Percentiles rank a stretch among this genome's conserved stretches.
phyloP scores from a whole-genome alignment of 2,797 vertebrate species.

The Emydoidea blandingii region DNA sequence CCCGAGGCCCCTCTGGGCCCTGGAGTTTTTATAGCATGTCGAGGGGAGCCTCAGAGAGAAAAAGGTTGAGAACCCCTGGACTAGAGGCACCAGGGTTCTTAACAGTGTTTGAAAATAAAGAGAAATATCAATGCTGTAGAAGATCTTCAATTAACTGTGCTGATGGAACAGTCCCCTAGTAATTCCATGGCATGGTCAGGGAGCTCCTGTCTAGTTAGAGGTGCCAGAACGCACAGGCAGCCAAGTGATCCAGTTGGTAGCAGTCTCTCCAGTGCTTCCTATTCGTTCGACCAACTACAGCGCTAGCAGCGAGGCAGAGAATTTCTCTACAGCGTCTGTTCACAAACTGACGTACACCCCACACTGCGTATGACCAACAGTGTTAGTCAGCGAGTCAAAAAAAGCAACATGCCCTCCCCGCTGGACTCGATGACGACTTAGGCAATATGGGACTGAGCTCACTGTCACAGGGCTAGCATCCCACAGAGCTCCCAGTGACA shows the following conservation, averaged over 20 bases:
- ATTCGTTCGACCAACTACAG: no score
- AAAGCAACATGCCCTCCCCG: not conserved
- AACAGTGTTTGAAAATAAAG: not conserved
- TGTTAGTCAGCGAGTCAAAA: no score
- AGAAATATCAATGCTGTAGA: slow-evolving; percentile 38
- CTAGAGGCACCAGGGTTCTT: not conserved
- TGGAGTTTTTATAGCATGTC: no score
- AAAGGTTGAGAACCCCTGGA: not conserved
- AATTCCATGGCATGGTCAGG: not conserved
- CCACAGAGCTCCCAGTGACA: not conserved
- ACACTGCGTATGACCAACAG: not conserved
- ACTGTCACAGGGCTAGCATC: not conserved
- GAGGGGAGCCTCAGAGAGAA: no score
- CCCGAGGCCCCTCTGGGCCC: no score
- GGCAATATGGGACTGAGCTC: not conserved
- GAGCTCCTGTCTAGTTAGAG: not conserved
- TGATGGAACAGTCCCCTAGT: not conserved
- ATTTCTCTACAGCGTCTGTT: not conserved
- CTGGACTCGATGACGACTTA: not conserved
- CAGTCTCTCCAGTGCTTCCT: not conserved
- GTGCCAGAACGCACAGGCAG: not conserved
- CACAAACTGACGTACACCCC: not conserved
- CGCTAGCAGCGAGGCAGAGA: not conserved
- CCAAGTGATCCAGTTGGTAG: not conserved
- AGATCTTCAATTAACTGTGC: slow-evolving; percentile 8